Percentiles rank a stretch among this genome's conserved stretches.
Conservation (phyloP, 2,888 invertebrate genomes). For the Tinea pellionella region DNA sequence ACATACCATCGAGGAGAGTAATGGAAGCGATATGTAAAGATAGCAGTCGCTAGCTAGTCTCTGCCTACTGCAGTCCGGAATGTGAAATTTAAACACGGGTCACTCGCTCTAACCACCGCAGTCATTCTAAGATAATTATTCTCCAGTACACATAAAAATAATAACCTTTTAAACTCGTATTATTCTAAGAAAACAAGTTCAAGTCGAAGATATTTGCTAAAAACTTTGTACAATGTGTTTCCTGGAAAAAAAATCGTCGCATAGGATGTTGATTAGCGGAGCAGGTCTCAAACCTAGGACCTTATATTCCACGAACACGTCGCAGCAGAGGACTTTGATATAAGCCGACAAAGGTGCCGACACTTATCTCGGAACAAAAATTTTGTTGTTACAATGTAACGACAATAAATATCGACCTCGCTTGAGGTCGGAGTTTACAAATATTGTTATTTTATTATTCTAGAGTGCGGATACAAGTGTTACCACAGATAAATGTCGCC, state of each 20-base stretch:
- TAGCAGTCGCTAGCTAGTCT: too few species aligned
- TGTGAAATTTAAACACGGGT: too few species aligned
- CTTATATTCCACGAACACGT: slow-evolving; percentile 50
- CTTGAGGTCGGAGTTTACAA: background rate
- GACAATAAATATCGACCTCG: slow-evolving; percentile 8
- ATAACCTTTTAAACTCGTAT: background rate
- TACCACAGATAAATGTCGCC: too few species aligned
- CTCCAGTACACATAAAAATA: too few species aligned
- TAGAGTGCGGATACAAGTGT: too few species aligned
- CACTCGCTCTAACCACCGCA: too few species aligned
- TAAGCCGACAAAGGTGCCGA: slow-evolving; percentile 59
- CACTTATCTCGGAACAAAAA: slow-evolving; percentile 37
- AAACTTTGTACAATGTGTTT: background rate
- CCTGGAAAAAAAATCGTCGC: slow-evolving; percentile 19
- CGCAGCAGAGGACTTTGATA: slow-evolving; percentile 48
- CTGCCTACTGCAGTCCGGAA: too few species aligned
- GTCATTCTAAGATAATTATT: too few species aligned
- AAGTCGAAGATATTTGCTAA: background rate
- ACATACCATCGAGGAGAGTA: too few species aligned
- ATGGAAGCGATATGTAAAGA: too few species aligned
- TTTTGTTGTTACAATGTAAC: slow-evolving; percentile 10
- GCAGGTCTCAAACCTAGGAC: slow-evolving; percentile 42
- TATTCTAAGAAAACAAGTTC: background rate
- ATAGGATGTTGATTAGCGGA: slow-evolving; percentile 49
- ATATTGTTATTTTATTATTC: background rate